Percentiles rank a stretch among this genome's conserved stretches.
Evolutionary conservation across 2,888 invertebrate species (phyloP).

Genomic region (Papilio demoleus): DNA sequence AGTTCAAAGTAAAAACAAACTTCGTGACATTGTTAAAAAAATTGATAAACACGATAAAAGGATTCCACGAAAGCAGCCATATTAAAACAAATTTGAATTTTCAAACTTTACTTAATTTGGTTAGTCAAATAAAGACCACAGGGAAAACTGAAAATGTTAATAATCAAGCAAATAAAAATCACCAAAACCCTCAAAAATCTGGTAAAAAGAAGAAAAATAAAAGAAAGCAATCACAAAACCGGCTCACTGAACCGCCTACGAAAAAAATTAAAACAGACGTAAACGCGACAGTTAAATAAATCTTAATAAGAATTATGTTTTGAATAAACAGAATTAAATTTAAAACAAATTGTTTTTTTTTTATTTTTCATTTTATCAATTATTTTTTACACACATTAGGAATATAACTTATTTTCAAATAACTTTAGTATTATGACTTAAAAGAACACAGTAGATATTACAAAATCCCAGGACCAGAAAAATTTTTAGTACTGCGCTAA

Average conservation of each 20-base stretch:
- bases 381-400: not conserved
- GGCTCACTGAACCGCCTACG: conserved; percentile 55
- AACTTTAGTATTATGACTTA: not conserved
- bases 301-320: conserved; percentile 20
- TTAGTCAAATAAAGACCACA: conserved; percentile 60
- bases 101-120: conserved; percentile 57
- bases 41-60: conserved; percentile 79
- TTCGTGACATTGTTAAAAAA: conserved; percentile 82
- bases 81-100: conserved; percentile 65
- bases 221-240: conserved; percentile 65
- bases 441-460: not conserved
- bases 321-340: conserved; percentile 5
- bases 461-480: not conserved
- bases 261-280: conserved; percentile 60
- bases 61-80: conserved; percentile 70
- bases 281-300: conserved; percentile 53
- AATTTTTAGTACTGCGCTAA: not conserved
- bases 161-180: conserved; percentile 52
- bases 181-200: conserved; percentile 43
- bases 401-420: not conserved
- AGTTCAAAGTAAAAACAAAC: conserved; percentile 81
- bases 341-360: conserved; percentile 16
- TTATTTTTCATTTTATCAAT: too few relatives aligned
- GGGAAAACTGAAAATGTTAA: conserved; percentile 56
- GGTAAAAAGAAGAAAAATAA: conserved; percentile 66